These are phyloP conservation scores for Sabatieria punctata DNA, from an alignment of 2,888 invertebrate genomes.

Conservation along the genomic window DNA sequence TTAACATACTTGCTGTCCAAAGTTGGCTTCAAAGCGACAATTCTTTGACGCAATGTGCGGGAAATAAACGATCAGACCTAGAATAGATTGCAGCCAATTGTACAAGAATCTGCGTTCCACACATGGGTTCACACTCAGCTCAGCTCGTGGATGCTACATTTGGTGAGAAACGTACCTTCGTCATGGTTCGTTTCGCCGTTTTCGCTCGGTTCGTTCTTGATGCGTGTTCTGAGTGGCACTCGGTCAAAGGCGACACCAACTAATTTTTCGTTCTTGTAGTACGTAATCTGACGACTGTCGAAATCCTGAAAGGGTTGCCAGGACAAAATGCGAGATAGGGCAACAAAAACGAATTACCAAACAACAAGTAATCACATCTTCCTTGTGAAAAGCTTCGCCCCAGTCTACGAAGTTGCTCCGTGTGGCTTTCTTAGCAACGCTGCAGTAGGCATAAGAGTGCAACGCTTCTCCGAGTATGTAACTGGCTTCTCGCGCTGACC, in stretches of 20 bases:
- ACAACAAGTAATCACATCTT: constrained; percentile 69
- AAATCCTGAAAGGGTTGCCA: constrained; percentile 21
- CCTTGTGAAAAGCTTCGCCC: constrained; percentile 51
- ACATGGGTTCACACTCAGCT: no score
- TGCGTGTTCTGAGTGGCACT: not conserved
- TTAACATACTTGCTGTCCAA: constrained; percentile 46
- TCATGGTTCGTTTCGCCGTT: no score
- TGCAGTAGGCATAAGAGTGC: constrained; percentile 62
- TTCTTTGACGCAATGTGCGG: constrained; percentile 84
- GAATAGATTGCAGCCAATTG: no score
- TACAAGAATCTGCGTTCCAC: no score
- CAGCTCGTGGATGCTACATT: no score
- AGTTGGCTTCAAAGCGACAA: constrained; percentile 64
- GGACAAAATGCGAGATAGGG: not conserved
- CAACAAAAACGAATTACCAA: constrained; percentile 44
- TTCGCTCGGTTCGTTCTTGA: no score
- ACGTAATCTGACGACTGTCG: constrained; percentile 28
- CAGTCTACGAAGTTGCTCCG: constrained; percentile 61
- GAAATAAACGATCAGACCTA: constrained; percentile 47
- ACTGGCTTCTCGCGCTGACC: constrained; percentile 53
- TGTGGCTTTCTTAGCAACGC: constrained; percentile 59
- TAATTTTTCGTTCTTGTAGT: constrained; percentile 35
- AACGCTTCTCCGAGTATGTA: constrained; percentile 46
- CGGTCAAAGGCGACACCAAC: constrained; percentile 32
- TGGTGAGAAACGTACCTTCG: no score